Base-by-base conservation (phyloP, 1,140 invertebrate species). In the Drosophila micromelanica region DNA sequence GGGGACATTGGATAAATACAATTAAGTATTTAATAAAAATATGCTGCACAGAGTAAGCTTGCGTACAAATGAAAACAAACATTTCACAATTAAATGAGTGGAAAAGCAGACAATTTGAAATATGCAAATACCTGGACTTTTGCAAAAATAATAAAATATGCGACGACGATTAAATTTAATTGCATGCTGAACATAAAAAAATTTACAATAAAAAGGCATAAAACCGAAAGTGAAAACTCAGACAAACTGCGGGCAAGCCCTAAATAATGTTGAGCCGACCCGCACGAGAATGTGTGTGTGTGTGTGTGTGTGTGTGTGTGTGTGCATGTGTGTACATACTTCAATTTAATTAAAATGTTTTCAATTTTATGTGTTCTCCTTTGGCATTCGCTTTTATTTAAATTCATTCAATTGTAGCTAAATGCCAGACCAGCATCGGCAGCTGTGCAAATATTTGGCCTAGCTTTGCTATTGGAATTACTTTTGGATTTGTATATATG, bases 341-440 rank as follows among this genome's bases (percentile, higher is more conserved):
- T 86, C 60, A 78, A 74, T 85, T 85, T 75, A 85, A 85, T 85
- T 85, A 78, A 85, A 85, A 71, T 70, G 65, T 71, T 84, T 64
- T 70, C 35, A 61, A 56, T 74, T 77, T 67, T 40, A 59, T 72
- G 52, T 59, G 15, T 40, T 38, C 15, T 32, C 12, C 63, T 43
- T 80, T 73, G 40, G 51, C 43, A 78, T 67, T 43, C 20, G 15
- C 43, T 63, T 51, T 65, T 60, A 40, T 45, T 48, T 60, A 30
- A 60, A 60, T 60, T 60, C 27, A 60, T 46, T 60, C 45, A 37
- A 59, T 59, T 72, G 54, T 51, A n/a, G 43, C 62, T 37, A 30
- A 65, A 72, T 40, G 61, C 27, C 51, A 71, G 12, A 45, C 55
- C 37, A 40, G 38, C 15, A 35, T n/a, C 43, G 35, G 15, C 37